Evolutionary conservation across 2,113 vertebrate species (phyloP).

Genomic region (Rhabdomys dilectus): DNA sequence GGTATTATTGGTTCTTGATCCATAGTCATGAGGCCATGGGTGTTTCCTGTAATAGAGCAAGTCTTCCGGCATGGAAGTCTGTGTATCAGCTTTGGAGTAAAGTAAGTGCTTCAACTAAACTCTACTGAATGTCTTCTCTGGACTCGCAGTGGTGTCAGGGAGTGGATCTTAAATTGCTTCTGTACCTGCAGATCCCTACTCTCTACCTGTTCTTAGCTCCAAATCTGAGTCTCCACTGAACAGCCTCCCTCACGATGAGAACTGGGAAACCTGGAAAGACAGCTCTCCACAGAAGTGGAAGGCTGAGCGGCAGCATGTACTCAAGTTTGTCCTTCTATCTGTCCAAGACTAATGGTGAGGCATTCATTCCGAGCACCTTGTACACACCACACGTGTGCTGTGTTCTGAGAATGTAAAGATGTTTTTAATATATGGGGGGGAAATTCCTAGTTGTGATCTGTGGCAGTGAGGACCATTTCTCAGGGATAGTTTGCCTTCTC

Average conservation of each 20-base stretch:
- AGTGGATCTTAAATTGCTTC: neutral
- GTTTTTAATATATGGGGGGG: too few relatives aligned
- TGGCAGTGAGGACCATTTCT: neutral
- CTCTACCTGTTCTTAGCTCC: neutral
- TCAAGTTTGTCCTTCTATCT: neutral
- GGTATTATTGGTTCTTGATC: neutral
- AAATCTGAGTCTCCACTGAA: neutral
- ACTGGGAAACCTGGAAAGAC: neutral
- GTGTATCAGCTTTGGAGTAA: neutral
- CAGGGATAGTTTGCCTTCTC: neutral
- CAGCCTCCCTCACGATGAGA: neutral
- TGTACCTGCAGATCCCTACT: neutral
- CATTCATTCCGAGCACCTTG: neutral
- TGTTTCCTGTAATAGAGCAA: neutral
- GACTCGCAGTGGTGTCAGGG: neutral
- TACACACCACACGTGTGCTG: fast-evolving
- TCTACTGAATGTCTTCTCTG: neutral
- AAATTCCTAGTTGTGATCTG: neutral
- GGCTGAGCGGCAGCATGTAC: neutral
- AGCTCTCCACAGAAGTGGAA: neutral
- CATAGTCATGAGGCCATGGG: neutral
- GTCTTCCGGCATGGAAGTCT: neutral
- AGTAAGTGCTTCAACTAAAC: neutral
- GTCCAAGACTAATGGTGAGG: neutral
- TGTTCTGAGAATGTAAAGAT: neutral